Conservation (phyloP, 2,888 invertebrate species). For the Cremastinae sp. region DNA sequence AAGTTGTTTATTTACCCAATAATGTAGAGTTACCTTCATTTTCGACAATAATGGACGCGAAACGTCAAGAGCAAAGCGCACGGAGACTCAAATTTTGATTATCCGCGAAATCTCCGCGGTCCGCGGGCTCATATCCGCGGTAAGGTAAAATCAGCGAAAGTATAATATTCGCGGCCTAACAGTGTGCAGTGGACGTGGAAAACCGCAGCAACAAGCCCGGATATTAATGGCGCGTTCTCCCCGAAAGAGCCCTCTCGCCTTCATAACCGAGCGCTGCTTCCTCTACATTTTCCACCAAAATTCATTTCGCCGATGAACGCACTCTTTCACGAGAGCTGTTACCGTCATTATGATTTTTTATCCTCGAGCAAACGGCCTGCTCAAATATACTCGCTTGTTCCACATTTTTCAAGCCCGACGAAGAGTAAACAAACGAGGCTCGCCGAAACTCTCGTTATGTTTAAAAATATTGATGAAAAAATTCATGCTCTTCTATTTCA, state of each 20-base stretch:
- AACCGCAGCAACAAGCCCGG: slow-evolving; percentile 42
- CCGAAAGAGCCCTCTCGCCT: background rate
- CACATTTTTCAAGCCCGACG: background rate
- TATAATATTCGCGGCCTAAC: slow-evolving; percentile 52
- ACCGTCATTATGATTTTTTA: too few species aligned
- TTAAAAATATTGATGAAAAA: background rate
- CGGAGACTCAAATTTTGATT: background rate
- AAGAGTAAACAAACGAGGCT: too few species aligned
- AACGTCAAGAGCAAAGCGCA: too few species aligned
- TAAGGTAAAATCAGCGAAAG: slow-evolving; percentile 42
- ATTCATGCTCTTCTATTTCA: background rate
- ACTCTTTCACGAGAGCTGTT: too few species aligned
- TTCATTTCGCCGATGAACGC: too few species aligned
- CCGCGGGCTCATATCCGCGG: slow-evolving; percentile 8
- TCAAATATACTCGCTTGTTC: background rate
- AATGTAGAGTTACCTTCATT: too few species aligned
- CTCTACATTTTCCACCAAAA: background rate
- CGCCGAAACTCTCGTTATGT: background rate
- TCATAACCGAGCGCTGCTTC: slow-evolving; percentile 11
- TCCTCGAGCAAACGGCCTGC: too few species aligned
- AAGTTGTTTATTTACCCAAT: too few species aligned
- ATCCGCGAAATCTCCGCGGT: background rate
- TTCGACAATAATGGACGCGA: too few species aligned
- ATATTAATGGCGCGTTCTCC: slow-evolving; percentile 49
- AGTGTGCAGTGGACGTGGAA: slow-evolving; percentile 46